phyloP scores from a whole-genome alignment of 2,888 invertebrate species.

The Papilio demoleus region DNA sequence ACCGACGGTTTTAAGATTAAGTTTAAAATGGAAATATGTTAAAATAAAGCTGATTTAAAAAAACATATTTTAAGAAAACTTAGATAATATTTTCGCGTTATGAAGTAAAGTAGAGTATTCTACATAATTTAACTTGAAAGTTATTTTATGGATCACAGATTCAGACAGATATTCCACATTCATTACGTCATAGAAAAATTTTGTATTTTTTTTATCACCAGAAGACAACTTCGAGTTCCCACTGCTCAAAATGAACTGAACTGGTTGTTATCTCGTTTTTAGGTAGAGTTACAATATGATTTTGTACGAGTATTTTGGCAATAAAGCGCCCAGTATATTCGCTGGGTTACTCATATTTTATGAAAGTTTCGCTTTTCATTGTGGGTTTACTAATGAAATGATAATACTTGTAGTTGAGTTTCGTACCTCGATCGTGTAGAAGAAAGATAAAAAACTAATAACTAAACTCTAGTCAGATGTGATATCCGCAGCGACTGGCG shows the following conservation, averaged over 20 bases:
- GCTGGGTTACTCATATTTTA: background rate
- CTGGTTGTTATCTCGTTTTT: too few species aligned
- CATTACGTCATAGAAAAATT: too few species aligned
- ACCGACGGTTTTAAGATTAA: background rate
- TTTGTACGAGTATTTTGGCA: too few species aligned
- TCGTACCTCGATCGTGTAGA: background rate
- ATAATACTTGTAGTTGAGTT: background rate
- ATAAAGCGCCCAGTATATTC: too few species aligned
- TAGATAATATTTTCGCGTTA: background rate
- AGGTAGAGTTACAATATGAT: too few species aligned
- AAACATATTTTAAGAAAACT: background rate
- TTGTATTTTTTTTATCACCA: too few species aligned
- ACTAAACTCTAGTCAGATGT: background rate
- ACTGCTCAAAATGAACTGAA: too few species aligned
- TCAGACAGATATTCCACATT: too few species aligned
- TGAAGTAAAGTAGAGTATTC: background rate
- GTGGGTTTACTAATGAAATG: background rate
- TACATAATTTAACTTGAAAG: constrained; percentile 7
- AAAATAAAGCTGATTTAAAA: background rate
- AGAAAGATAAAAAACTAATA: background rate
- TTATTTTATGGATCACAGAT: background rate
- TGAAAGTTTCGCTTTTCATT: background rate
- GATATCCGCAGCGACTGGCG: background rate
- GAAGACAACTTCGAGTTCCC: too few species aligned
- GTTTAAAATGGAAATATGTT: constrained; percentile 10